These are phyloP conservation scores for Tenthredo scrophulariae DNA, from an alignment of 2,888 invertebrate species.

Conservation along the genomic window DNA sequence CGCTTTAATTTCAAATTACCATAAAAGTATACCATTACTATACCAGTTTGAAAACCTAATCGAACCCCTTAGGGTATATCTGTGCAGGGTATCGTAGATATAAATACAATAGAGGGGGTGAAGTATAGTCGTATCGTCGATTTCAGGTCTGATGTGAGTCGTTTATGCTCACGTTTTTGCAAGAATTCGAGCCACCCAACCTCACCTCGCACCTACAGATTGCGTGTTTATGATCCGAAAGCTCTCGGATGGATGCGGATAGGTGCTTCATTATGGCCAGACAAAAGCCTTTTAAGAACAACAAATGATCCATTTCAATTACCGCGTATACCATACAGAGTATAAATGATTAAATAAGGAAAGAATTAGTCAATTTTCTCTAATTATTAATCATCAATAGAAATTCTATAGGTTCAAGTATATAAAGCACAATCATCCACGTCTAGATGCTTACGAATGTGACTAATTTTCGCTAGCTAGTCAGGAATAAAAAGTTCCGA, in stretches of 20 bases:
- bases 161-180: not conserved
- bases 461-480: not conserved
- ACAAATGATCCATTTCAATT: constrained; percentile 31
- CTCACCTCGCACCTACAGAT: constrained; percentile 19
- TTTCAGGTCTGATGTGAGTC: not conserved
- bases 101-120: not conserved
- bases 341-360: not conserved
- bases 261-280: constrained; percentile 32
- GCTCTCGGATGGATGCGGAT: constrained; percentile 25
- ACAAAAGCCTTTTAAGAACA: constrained; percentile 21
- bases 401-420: no score
- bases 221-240: constrained; percentile 36
- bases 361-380: no score
- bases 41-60: not conserved
- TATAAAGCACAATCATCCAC: no score
- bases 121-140: constrained; percentile 1
- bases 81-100: not conserved
- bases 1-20: not conserved
- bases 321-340: not conserved
- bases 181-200: not conserved
- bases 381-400: not conserved
- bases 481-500: not conserved
- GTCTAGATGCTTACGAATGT: not conserved
- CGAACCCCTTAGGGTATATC: not conserved
- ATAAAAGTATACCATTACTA: not conserved